Base-by-base conservation (phyloP, 2,888 invertebrate genomes). In the Hypena proboscidalis region DNA sequence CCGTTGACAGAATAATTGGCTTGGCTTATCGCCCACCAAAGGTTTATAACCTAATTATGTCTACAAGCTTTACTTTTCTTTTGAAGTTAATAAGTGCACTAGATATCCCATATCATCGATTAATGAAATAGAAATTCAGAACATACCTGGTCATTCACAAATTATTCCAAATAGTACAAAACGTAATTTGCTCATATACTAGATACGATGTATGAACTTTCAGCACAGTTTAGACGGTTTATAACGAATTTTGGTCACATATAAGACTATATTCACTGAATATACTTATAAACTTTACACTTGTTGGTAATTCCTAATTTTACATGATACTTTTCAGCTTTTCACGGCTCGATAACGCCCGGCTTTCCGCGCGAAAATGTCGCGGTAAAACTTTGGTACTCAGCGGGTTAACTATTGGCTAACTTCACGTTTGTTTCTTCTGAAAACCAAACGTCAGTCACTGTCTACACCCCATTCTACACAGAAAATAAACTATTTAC, bases 341-440 rank as follows among this genome's bases (percentile, higher is more conserved):
- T 90, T 86, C 85, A 89, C 87, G 86, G 88, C 88, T 90, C 83
- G 80, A 88, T 90, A 89, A 88, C 88, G 90, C 86, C 90, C 89
- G 89, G 89, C 90, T 87, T 90, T 89, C 90, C 91, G 91, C 91
- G 91, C 91, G 91, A 90, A 90, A 91, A 91, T 90, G 88, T 90
- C 90, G 91, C 91, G 90, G 87, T 88, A 86, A 90, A 87, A 85
- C 81, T 81, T 79, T 65, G 73, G 70, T 73, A 54, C 79, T 73
- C 75, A 67, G 70, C 72, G 76, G 75, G 71, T 67, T 67, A 57
- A 80, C 69, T 71, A 73, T 46, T 53, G 42, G 62, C 86, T 83
- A 83, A 77, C 85, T 91, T 91, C 91, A 88, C 61, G 83, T 83
- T 86, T 90, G 83, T 91, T 91, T 91, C 90, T 81, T 83, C 86